A percentile compares a stretch with the other conserved stretches of the same genome.
These are phyloP conservation scores for Phyllotis vaccarum DNA, from an alignment of 2,797 vertebrate species.

Conservation along the genomic window DNA sequence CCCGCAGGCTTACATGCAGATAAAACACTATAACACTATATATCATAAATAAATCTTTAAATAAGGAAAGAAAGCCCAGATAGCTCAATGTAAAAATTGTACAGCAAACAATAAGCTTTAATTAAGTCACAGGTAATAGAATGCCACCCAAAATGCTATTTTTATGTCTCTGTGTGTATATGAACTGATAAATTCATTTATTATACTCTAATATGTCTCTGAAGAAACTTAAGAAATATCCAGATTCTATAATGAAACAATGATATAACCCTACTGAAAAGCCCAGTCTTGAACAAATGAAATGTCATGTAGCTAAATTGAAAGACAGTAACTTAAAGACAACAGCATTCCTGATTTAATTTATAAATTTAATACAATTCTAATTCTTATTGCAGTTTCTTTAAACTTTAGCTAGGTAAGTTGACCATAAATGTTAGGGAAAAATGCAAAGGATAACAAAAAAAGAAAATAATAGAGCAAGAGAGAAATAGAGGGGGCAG, in stretches of 20 bases:
- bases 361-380: not conserved
- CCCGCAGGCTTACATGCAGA: no score
- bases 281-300: not conserved
- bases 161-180: not conserved
- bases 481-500: not conserved
- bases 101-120: not conserved
- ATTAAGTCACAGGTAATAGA: conserved; percentile 40
- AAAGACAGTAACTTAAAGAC: not conserved
- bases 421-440: not conserved
- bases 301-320: not conserved
- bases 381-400: not conserved
- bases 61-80: not conserved
- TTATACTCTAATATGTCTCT: not conserved
- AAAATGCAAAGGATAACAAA: not conserved
- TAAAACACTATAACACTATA: no score
- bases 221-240: not conserved
- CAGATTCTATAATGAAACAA: not conserved
- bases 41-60: no score
- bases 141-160: not conserved
- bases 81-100: not conserved
- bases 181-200: conserved; percentile 6
- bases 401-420: not conserved
- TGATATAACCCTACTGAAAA: not conserved
- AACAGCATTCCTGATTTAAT: not conserved
- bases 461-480: not conserved